phyloP scores from a whole-genome alignment of 2,113 vertebrate genomes.

The Amazona guildingii region DNA sequence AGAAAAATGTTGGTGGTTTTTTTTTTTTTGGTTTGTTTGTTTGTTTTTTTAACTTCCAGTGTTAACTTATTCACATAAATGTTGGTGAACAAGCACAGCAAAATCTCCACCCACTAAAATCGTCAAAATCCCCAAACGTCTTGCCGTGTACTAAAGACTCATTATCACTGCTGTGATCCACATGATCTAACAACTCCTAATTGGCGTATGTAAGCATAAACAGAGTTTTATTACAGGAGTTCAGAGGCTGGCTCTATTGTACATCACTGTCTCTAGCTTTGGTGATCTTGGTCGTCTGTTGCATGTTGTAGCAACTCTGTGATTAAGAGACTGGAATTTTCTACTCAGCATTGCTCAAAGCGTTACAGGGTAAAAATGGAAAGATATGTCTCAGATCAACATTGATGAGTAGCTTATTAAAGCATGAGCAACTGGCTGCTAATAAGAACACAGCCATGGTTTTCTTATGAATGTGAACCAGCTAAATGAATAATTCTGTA shows the following conservation, averaged over 20 bases:
- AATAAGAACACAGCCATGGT: neutral
- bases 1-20: neutral
- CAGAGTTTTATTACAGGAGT: neutral
- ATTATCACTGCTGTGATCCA: neutral
- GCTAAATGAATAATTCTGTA: slow-evolving; percentile 42
- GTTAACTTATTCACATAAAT: neutral
- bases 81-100: neutral
- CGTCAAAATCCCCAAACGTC: neutral
- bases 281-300: neutral
- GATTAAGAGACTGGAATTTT: slow-evolving; percentile 23
- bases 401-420: slow-evolving; percentile 39
- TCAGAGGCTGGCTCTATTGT: neutral
- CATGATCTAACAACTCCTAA: neutral
- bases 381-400: slow-evolving; percentile 25
- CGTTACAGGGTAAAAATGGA: slow-evolving; percentile 23
- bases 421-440: slow-evolving; percentile 24
- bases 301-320: neutral
- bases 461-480: slow-evolving; percentile 24
- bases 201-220: neutral
- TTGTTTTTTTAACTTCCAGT: neutral
- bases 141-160: neutral
- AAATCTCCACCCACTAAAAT: neutral
- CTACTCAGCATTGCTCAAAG: neutral
- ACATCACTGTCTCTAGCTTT: neutral
- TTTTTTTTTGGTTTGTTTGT: neutral